These are phyloP conservation scores for Cynaeus angustus DNA, from an alignment of 2,888 invertebrate species.

Conservation along the genomic window DNA sequence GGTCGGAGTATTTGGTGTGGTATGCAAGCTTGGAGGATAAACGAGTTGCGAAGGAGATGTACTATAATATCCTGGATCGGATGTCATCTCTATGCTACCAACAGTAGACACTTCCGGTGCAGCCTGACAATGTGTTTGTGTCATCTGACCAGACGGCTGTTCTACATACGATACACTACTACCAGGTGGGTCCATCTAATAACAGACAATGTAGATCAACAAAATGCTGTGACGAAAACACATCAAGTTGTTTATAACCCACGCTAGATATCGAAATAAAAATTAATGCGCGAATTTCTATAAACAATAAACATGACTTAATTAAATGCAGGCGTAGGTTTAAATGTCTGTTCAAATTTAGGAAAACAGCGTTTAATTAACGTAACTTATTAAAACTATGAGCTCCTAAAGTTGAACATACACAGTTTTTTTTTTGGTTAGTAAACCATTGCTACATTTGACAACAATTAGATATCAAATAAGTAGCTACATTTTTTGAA, in stretches of 20 bases:
- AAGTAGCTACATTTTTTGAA: too few species aligned
- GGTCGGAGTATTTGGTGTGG: constrained; percentile 84
- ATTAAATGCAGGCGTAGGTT: too few species aligned
- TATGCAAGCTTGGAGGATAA: constrained; percentile 71
- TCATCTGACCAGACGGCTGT: constrained; percentile 54
- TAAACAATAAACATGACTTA: too few species aligned
- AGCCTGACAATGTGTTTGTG: constrained; percentile 59
- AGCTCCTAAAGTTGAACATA: background rate
- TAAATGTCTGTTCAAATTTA: too few species aligned
- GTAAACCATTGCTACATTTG: background rate
- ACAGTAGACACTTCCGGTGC: constrained; percentile 62
- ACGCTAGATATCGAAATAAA: too few species aligned
- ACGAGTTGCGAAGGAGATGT: constrained; percentile 75
- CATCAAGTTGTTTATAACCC: too few species aligned
- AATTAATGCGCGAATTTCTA: too few species aligned
- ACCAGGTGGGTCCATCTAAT: constrained; percentile 74
- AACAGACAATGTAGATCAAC: constrained; percentile 29
- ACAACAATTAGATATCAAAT: background rate
- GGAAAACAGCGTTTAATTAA: too few species aligned
- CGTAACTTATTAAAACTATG: too few species aligned
- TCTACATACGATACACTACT: constrained; percentile 65
- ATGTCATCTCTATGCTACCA: constrained; percentile 62
- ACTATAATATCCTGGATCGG: constrained; percentile 75
- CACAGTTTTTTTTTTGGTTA: background rate
- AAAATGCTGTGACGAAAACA: background rate